phyloP scores from a whole-genome alignment of 2,888 invertebrate species.

The Callosobruchus maculatus region DNA sequence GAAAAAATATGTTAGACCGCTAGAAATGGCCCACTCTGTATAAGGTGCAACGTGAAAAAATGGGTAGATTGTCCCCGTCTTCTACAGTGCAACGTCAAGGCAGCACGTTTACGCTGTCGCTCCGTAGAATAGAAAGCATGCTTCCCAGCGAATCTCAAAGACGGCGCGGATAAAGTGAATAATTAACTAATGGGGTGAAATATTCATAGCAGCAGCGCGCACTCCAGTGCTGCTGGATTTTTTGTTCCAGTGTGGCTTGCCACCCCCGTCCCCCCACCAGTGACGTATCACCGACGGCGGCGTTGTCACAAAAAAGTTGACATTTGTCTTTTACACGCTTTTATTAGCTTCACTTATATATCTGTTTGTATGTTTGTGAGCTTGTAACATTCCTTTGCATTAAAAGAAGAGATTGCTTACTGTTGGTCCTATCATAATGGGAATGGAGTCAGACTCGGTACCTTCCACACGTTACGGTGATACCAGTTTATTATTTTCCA shows the following conservation, averaged over 20 bases:
- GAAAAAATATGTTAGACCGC: no score
- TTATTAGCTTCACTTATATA: no score
- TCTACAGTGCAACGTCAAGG: neutral
- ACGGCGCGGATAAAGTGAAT: neutral
- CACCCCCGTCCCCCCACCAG: neutral
- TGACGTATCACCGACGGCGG: neutral
- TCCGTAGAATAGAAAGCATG: neutral
- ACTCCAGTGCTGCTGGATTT: neutral
- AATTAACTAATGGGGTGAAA: neutral
- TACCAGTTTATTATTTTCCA: no score
- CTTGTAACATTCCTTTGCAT: no score
- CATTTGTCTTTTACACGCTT: neutral
- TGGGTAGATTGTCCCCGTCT: no score
- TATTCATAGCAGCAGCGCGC: neutral
- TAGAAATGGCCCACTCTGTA: no score
- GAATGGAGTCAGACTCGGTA: no score
- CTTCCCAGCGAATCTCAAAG: neutral
- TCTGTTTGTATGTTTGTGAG: no score
- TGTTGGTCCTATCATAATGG: no score
- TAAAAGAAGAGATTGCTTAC: no score
- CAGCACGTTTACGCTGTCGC: neutral
- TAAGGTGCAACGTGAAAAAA: no score
- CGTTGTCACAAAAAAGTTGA: neutral
- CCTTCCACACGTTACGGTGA: no score
- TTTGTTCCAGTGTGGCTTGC: neutral